phyloP scores from a whole-genome alignment of 2,113 vertebrate genomes.

The Clarias magur region DNA sequence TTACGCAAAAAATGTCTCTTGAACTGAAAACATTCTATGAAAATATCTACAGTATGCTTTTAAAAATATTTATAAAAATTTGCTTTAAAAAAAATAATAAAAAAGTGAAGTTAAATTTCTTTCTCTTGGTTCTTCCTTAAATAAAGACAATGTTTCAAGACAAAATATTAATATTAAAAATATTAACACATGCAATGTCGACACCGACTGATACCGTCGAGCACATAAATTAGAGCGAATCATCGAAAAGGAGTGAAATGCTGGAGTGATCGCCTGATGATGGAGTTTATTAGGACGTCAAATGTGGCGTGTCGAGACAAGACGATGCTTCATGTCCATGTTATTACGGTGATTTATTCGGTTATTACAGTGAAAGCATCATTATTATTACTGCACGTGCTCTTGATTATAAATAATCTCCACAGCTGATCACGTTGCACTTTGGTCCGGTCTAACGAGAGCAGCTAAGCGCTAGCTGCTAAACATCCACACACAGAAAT shows the following conservation, averaged over 20 bases:
- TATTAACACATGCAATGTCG: too few relatives aligned
- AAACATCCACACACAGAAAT: background rate
- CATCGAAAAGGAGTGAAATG: background rate
- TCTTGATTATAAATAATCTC: background rate
- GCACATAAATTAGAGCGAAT: background rate
- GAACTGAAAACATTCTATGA: background rate
- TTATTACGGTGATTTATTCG: too few relatives aligned
- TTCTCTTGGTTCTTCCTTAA: too few relatives aligned
- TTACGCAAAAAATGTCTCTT: background rate
- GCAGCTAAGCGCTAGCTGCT: slow-evolving; percentile 29
- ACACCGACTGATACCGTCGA: too few relatives aligned
- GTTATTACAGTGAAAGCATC: background rate
- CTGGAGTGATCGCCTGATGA: background rate
- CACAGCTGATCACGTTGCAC: background rate
- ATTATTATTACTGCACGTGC: background rate
- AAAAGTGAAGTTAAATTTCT: too few relatives aligned
- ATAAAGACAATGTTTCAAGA: too few relatives aligned
- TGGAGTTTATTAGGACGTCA: background rate
- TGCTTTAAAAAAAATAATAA: too few relatives aligned
- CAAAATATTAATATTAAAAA: too few relatives aligned
- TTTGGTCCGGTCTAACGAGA: background rate
- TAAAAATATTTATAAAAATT: background rate
- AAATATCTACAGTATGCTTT: background rate
- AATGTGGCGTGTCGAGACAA: background rate
- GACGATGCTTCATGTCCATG: background rate